Base-by-base conservation (phyloP, 92 coral and sea anemone species). In the Actinostola sp. region DNA sequence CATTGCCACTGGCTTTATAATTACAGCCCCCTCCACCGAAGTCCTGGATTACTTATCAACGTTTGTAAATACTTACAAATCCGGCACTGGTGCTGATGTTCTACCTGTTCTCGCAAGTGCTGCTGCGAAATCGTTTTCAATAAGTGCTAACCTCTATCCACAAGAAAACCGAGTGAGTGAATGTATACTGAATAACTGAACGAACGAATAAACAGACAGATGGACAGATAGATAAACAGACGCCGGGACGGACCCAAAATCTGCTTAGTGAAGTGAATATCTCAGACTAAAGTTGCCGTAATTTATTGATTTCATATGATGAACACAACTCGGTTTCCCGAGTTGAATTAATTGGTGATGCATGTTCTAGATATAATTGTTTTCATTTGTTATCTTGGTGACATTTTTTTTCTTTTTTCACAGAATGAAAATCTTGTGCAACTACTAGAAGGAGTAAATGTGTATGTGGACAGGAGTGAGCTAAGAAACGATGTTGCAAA, bases 401-500 rank as follows among this genome's bases (percentile, higher is more conserved):
- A 25, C 60, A 8, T 8, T 52, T 52, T 52, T 4, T 25, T 57
- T 27, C 63, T 9, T 10, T 48, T 21, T 9, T 48, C 54, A 17
- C 54, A 7, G 20, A 48, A 21, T 4, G n/a, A 8, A 3, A 9
- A 13, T 17, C 9, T 8, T 48, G 59, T 73, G 0, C 70, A 61
- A 48, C 70, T 73, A 3, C 13, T 45, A 9, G 70, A 43, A 30
- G 71, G 49, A 38, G 62, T 46, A 31, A 71, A 73, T 31, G 80
- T 73, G 15, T 60, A 41, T 25, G 62, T 74, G 12, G 72, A 59
- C 36, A 36, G 78, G 33, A 52, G 69, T 56, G 35, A 51, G 0
- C 44, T 71, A 14, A 27, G 66, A 15, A 54, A 30, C 38, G 66
- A n/a, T 13, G 36, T 55, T 0, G 15, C 77, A 13, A 39, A 56